Evolutionary conservation across 2,888 invertebrate genomes (phyloP), one percentile per base, ranked within the genome.

Genomic region (Clistopyga incitator): DNA sequence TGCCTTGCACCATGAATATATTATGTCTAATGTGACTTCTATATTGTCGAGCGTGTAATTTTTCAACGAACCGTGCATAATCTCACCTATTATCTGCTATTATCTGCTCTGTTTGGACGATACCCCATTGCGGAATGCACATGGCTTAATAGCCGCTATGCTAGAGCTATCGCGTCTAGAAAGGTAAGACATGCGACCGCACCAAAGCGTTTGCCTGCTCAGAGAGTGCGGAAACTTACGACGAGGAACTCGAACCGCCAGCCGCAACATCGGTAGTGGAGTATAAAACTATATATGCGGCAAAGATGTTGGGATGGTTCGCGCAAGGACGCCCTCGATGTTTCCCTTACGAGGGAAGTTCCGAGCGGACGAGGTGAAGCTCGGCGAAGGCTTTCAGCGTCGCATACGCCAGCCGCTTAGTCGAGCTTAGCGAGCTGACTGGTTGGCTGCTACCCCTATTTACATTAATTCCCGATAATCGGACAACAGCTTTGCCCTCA

Each of bases 391-490:
- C 82, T 79, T 76, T 75, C 79, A 38, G 72, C 82, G 77, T 80
- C 68, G 78, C 81, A 80, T 78, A 64, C 74, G 81, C 80, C 45
- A 77, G 78, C 70, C 86, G 87, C 87, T 89, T 88, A 87, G 85
- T 81, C 84, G 85, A 85, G 86, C 87, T 88, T 86, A 86, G 81
- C 86, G 86, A 87, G 82, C 81, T 81, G 80, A 59, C 82, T 81
- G 80, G 59, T 81, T 81, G 79, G 45, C 84, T 83, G 71, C 85
- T 83, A 67, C 86, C 78, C 84, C 89, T 88, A 90, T 90, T 90
- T 89, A 89, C 90, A 89, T 89, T 90, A 88, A 90, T 90, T 90
- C 83, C 86, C 87, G 87, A 89, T 90, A 89, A 90, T 90, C 89
- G 89, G 89, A 88, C 89, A 85, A 86, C 85, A 84, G 86, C 85